Percentiles rank a stretch among this genome's conserved stretches.
These are phyloP conservation scores for Hydrotaea cyrtoneurina DNA, from an alignment of 2,888 invertebrate genomes.

Conservation along the genomic window DNA sequence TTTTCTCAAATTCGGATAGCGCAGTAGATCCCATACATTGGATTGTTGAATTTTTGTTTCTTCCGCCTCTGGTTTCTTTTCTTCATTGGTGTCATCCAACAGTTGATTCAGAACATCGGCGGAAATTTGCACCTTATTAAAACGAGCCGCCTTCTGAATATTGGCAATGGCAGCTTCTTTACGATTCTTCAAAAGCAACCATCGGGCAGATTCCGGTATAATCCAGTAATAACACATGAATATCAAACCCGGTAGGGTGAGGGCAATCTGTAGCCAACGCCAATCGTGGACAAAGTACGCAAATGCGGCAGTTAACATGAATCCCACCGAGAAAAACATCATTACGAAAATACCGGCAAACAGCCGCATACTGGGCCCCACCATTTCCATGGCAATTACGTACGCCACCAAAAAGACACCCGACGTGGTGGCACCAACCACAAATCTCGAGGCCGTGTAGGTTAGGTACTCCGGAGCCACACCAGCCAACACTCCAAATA, in stretches of 20 bases:
- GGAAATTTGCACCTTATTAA: conserved; percentile 84
- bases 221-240: conserved; percentile 89
- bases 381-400: conserved; percentile 89
- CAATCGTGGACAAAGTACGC: conserved; percentile 86
- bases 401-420: conserved; percentile 90
- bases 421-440: conserved; percentile 88
- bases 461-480: conserved; percentile 86
- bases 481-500: conserved; percentile 85
- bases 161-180: conserved; percentile 84
- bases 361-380: conserved; percentile 85
- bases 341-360: conserved; percentile 88
- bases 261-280: conserved; percentile 86
- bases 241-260: conserved; percentile 86
- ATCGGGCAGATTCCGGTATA: conserved; percentile 88
- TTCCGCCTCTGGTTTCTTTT: conserved; percentile 67
- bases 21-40: conserved; percentile 84
- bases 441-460: conserved; percentile 84
- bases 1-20: conserved; percentile 84
- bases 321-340: conserved; percentile 88
- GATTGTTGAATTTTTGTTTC: conserved; percentile 67
- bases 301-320: conserved; percentile 85
- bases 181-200: conserved; percentile 86
- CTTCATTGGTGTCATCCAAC: conserved; percentile 80
- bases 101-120: conserved; percentile 82
- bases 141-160: conserved; percentile 84